Evolutionary conservation across 1,140 invertebrate species (phyloP).

Genomic region (Aradophagus sp.): DNA sequence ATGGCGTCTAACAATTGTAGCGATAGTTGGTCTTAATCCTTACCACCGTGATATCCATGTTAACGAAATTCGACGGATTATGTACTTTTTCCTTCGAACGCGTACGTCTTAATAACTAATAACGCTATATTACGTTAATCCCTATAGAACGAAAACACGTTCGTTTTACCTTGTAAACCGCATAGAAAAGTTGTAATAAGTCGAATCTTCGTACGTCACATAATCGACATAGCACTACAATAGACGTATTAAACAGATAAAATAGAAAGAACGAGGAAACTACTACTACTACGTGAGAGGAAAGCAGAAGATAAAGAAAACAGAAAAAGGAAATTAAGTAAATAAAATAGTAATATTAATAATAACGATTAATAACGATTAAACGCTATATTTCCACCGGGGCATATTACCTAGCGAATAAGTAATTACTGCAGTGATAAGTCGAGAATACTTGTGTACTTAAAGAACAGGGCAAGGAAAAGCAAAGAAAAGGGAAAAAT

Average conservation of each 20-base stretch:
- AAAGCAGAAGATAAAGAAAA: conserved; percentile 10
- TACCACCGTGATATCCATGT: conserved; percentile 37
- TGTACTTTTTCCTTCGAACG: conserved; percentile 35
- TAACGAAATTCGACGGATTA: conserved; percentile 48
- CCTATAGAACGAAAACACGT: conserved; percentile 14
- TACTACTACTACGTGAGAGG: too few species aligned
- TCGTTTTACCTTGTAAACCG: conserved; percentile 10
- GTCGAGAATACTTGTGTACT: conserved; percentile 63
- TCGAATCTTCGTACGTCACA: conserved; percentile 45
- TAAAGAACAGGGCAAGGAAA: conserved; percentile 52
- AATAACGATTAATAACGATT: too few species aligned
- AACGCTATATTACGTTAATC: conserved; percentile 19
- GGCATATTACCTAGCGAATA: conserved; percentile 65
- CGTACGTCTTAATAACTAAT: conserved; percentile 21
- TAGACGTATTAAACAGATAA: conserved; percentile 44
- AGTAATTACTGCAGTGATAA: conserved; percentile 63
- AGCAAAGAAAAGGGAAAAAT: too few species aligned
- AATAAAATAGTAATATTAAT: conserved; percentile 44
- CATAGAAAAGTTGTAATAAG: conserved; percentile 38
- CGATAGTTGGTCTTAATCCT: conserved; percentile 33
- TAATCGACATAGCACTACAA: conserved; percentile 54
- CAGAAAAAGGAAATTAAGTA: conserved; percentile 12
- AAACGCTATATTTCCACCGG: conserved; percentile 65
- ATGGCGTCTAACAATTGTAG: conserved; percentile 37
- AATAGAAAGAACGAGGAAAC: conserved; percentile 1